Percentiles rank a stretch among this genome's conserved stretches.
Conservation (phyloP, 2,113 vertebrate genomes). For the Penelope pileata region DNA sequence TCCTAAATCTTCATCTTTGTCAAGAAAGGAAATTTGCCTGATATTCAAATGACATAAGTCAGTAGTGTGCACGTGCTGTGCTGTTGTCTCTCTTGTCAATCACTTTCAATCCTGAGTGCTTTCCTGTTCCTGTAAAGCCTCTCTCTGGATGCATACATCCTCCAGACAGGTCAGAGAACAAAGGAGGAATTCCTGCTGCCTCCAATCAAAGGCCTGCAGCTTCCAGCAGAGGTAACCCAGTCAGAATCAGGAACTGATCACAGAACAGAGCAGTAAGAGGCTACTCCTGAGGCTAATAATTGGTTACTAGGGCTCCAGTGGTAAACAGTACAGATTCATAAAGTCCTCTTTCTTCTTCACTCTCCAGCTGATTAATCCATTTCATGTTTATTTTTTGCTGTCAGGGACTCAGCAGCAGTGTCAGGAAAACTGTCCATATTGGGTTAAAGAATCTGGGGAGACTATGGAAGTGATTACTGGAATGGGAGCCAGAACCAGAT, state of each 20-base stretch:
- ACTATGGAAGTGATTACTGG: not conserved
- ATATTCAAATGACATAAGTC: not conserved
- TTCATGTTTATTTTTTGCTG: not conserved
- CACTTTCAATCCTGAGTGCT: not conserved
- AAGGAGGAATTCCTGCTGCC: constrained; percentile 37
- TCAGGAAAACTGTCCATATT: not conserved
- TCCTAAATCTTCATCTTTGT: not conserved
- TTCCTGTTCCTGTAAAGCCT: not conserved
- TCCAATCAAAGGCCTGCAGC: constrained; percentile 55
- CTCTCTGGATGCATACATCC: not conserved
- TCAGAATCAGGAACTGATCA: constrained; percentile 42
- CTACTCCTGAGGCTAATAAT: constrained; percentile 4
- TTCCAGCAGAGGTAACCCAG: constrained; percentile 48
- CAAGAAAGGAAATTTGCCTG: not conserved
- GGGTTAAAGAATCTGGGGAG: not conserved
- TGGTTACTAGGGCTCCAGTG: not conserved
- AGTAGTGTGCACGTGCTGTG: not conserved
- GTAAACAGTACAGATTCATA: not conserved
- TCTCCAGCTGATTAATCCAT: not conserved
- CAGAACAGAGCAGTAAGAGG: not conserved
- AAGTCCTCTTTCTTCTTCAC: not conserved
- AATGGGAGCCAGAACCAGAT: not conserved
- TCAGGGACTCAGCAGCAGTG: not conserved
- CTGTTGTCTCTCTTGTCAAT: not conserved
- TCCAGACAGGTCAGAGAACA: constrained; percentile 35